Evolutionary conservation across 2,113 vertebrate genomes (phyloP), one percentile per base, ranked within the genome.

Genomic region (Ctenodactylus gundi): DNA sequence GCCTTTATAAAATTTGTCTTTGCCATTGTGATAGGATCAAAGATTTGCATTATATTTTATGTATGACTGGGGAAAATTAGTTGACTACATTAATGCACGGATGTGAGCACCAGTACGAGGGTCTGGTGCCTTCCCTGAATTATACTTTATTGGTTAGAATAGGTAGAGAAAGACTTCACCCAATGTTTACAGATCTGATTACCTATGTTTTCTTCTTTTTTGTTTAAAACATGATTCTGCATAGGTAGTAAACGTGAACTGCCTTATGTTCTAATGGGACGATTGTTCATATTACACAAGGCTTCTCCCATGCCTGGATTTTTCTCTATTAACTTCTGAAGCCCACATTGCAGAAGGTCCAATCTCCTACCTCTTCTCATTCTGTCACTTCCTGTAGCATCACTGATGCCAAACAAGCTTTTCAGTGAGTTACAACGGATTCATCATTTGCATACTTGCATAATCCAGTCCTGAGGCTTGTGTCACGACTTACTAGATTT

Each of bases 41-140:
- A 44, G 4, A n/a, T 65, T 4, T 27, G 3, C 8, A 39, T 41
- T 57, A 1, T 49, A 31, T 41, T 81, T 80, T 53, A 58, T 6
- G 13, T 51, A 1, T 76, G 21, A 49, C 29, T 75, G 49, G 18
- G 49, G n/a, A 64, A 36, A 77, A 55, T 83, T 41, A 78, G 36
- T 13, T 58, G 31, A 41, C 17, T 10, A 0, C 1, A 27, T 27
- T 15, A 75, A 1, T 9, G 6, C 3, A 6, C 36, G 8, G 41
- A 20, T 57, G 13, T 57, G 10, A 75, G 9, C 20, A 60, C 58
- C 34, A 4, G 27, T 1, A 39, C n/a, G 29, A 39, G 1, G 18
- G 31, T 1, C 1, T 2, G 6, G 11, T 81, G 12, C 58, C 46
- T 75, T 72, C 76, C 4, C 49, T 36, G 8, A 34, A 6, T 86